Percentiles rank a stretch among this genome's conserved stretches.
phyloP scores from a whole-genome alignment of 2,797 vertebrate genomes.

The Acanthurus tractus region DNA sequence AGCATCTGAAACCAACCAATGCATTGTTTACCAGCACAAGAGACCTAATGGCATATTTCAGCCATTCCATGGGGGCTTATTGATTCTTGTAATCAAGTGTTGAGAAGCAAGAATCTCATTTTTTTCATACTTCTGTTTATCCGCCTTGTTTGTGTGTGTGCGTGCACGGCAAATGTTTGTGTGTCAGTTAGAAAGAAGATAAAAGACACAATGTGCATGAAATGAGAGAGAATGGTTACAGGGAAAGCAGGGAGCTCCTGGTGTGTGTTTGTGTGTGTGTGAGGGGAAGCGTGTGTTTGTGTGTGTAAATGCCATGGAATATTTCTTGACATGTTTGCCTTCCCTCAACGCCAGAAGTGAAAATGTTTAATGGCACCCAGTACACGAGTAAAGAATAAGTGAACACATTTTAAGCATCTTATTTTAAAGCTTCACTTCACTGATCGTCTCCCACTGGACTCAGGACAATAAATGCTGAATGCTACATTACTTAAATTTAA shows the following conservation, averaged over 20 bases:
- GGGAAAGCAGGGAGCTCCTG: slow-evolving; percentile 10
- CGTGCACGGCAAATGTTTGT: neutral
- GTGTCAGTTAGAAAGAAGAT: slow-evolving; percentile 36
- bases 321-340: slow-evolving; percentile 40
- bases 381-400: slow-evolving; percentile 30
- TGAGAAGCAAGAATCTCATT: slow-evolving; percentile 54
- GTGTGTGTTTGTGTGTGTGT: slow-evolving; percentile 16
- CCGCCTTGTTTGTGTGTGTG: slow-evolving; percentile 27
- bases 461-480: slow-evolving; percentile 62
- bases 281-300: slow-evolving; percentile 1
- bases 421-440: slow-evolving; percentile 60
- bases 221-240: slow-evolving; percentile 56
- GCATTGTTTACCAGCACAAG: slow-evolving; percentile 69
- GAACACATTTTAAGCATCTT: slow-evolving; percentile 55
- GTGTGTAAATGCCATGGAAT: slow-evolving; percentile 36
- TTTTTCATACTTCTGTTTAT: slow-evolving; percentile 35
- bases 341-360: slow-evolving; percentile 18
- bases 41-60: slow-evolving; percentile 68
- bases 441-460: slow-evolving; percentile 40
- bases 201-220: slow-evolving; percentile 48
- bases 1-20: slow-evolving; percentile 69
- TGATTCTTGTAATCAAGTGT: slow-evolving; percentile 74
- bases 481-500: slow-evolving; percentile 69
- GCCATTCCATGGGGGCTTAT: slow-evolving; percentile 61
- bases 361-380: slow-evolving; percentile 31